phyloP scores from a whole-genome alignment of 2,113 vertebrate genomes.

The Tyrannus savana region DNA sequence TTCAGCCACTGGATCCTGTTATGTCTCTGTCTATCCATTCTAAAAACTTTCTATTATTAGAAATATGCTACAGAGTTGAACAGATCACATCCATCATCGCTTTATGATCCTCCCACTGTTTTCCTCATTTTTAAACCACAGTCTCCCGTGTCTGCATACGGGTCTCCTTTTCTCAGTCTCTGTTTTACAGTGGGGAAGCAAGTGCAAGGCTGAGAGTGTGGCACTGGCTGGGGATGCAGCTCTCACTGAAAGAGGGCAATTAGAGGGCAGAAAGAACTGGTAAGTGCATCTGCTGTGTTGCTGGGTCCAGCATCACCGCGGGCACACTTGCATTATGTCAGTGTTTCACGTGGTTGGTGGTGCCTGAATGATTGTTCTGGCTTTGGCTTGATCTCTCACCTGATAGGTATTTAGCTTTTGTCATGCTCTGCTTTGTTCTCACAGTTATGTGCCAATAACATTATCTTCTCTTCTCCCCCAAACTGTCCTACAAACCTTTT shows the following conservation, averaged over 20 bases:
- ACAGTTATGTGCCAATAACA: not conserved
- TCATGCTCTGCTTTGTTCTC: not conserved
- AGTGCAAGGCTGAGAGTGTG: rapidly evolving
- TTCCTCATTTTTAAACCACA: conserved; percentile 12
- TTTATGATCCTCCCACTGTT: conserved; percentile 42
- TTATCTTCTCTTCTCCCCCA: not conserved
- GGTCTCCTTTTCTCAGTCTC: not conserved
- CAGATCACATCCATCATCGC: conserved; percentile 15
- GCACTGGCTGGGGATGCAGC: not conserved
- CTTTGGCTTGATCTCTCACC: conserved; percentile 22
- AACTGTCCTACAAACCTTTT: not conserved
- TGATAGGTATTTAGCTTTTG: not conserved
- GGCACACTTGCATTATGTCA: not conserved
- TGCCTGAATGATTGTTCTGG: not conserved
- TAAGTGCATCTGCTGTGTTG: not conserved
- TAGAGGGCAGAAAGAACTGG: not conserved
- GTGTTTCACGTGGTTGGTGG: not conserved
- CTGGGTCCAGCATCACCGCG: not conserved
- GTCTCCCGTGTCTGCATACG: not conserved
- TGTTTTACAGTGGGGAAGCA: not conserved
- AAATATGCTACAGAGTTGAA: conserved; percentile 29
- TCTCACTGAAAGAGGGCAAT: not conserved
- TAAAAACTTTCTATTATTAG: conserved; percentile 58
- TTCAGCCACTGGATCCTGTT: conserved; percentile 47
- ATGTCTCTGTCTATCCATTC: conserved; percentile 38